A percentile compares a stretch with the other conserved stretches of the same genome.
These are phyloP conservation scores for Athetis lepigone DNA, from an alignment of 2,888 invertebrate genomes.

Conservation along the genomic window DNA sequence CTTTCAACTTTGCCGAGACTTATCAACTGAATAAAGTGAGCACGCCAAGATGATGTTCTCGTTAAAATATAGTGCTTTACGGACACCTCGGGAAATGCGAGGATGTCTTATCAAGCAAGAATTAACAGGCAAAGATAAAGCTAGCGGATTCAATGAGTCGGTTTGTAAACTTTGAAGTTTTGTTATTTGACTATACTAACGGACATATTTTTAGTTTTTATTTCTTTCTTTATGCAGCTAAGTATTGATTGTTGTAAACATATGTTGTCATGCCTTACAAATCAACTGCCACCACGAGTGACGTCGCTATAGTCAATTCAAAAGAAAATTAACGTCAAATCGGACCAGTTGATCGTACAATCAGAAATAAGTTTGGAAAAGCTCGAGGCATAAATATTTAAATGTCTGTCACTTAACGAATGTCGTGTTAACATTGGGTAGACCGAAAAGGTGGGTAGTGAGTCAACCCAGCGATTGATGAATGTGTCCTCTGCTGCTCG, in stretches of 20 bases:
- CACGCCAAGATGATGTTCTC: slow-evolving; percentile 64
- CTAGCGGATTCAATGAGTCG: slow-evolving; percentile 21
- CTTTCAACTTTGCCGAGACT: slow-evolving; percentile 76
- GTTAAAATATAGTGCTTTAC: slow-evolving; percentile 68
- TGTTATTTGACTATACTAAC: neutral
- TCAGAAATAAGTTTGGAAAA: slow-evolving; percentile 30
- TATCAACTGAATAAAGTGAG: slow-evolving; percentile 76
- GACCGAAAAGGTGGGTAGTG: slow-evolving; percentile 26
- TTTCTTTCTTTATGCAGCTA: neutral
- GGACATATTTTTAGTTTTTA: neutral
- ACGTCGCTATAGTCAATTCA: neutral
- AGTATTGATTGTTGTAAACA: neutral
- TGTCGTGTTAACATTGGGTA: slow-evolving; percentile 37
- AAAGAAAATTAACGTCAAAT: slow-evolving; percentile 22
- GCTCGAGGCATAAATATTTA: slow-evolving; percentile 45
- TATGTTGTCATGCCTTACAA: neutral
- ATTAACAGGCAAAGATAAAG: slow-evolving; percentile 59
- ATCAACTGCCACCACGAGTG: neutral
- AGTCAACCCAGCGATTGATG: slow-evolving; percentile 49
- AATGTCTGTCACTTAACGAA: slow-evolving; percentile 43
- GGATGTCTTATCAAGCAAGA: slow-evolving; percentile 63
- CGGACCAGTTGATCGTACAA: slow-evolving; percentile 20
- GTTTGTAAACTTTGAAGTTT: slow-evolving; percentile 20
- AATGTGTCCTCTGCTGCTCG: slow-evolving; percentile 46
- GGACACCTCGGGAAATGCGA: slow-evolving; percentile 66